phyloP scores from a whole-genome alignment of 1,140 invertebrate genomes.

The Agrypnia vestita region DNA sequence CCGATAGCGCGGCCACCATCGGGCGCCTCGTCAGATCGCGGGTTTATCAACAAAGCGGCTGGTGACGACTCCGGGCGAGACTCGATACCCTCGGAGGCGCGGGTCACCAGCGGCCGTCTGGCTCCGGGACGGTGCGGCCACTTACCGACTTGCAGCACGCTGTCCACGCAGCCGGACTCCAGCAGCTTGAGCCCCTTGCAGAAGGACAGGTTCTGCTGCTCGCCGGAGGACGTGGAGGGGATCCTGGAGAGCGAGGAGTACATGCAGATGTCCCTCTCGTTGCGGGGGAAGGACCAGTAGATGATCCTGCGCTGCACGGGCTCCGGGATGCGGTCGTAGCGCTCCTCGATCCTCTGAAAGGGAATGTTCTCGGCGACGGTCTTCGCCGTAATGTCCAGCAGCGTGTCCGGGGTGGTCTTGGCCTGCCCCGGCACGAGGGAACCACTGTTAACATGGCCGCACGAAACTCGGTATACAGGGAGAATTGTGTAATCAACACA shows the following conservation, averaged over 20 bases:
- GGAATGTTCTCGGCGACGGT: conserved; percentile 88
- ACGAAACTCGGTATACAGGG: conserved; percentile 41
- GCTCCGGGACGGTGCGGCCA: conserved; percentile 61
- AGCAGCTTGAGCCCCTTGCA: conserved; percentile 88
- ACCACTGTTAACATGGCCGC: conserved; percentile 63
- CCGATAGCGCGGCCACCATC: too few relatives aligned
- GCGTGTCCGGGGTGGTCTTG: conserved; percentile 73
- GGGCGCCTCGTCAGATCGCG: too few relatives aligned
- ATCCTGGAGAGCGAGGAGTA: conserved; percentile 86
- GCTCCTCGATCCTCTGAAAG: conserved; percentile 90
- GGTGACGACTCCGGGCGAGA: not conserved
- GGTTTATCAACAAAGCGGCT: not conserved
- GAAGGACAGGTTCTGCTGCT: conserved; percentile 87
- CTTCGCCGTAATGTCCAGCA: conserved; percentile 88
- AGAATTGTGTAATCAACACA: conserved; percentile 47
- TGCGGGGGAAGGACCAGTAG: conserved; percentile 90
- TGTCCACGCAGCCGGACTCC: conserved; percentile 85
- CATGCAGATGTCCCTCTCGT: conserved; percentile 91
- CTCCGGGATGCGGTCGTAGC: conserved; percentile 89
- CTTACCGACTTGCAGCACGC: conserved; percentile 92
- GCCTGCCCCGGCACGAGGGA: conserved; percentile 1
- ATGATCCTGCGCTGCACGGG: conserved; percentile 90
- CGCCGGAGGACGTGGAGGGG: conserved; percentile 69
- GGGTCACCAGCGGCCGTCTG: not conserved
- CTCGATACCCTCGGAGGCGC: not conserved